Base-by-base conservation (phyloP, 2,797 vertebrate genomes). In the Ara ararauna region DNA sequence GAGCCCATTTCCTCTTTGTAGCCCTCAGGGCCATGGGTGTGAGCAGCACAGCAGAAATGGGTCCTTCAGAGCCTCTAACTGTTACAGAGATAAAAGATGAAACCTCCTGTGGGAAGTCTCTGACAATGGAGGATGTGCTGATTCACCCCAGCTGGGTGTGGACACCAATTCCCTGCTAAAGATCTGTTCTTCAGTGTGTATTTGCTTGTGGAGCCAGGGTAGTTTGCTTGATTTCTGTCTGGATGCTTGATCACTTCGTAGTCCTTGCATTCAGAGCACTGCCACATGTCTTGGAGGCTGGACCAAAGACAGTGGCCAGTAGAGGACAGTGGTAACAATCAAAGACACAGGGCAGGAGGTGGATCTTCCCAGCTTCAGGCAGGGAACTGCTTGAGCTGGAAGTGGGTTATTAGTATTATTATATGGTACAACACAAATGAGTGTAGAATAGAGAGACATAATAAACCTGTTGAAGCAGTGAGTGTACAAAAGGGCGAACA, bases 1-100 rank as follows among this genome's bases (percentile, higher is more conserved):
- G 77, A 58, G 75, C 61, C 72, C 89, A 87, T 95, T 96, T 96
- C 95, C 90, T 38, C 60, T 87, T 27, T 11, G 58, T 4, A 66
- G 38, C 56, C 4, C 0, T 16, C 26, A 36, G 18, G 65, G 21
- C 22, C 24, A 0, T 8, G 42, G 70, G 44, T 44, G 56, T 51
- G 76, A 86, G 82, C 47, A 20, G 32, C 42, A 2, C 29, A 8
- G 75, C 71, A 60, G 76, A 36, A 84, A 20, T 1, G 19, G 40
- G 20, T 58, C 21, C 0, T 67, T 48, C 32, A 19, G 66, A 61
- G 45, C 60, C 53, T 87, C 79, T 60, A 38, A 4, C 61, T 91
- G 44, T 13, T 11, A 7, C 0, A 14, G 81, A 24, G 65, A 51
- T 34, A 76, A 56, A 27, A 38, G 77, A 7, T n/a, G 82, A 27